Evolutionary conservation across 1,140 invertebrate species (phyloP), one percentile per base, ranked within the genome.

Genomic region (Pogonognathellus flavescens): DNA sequence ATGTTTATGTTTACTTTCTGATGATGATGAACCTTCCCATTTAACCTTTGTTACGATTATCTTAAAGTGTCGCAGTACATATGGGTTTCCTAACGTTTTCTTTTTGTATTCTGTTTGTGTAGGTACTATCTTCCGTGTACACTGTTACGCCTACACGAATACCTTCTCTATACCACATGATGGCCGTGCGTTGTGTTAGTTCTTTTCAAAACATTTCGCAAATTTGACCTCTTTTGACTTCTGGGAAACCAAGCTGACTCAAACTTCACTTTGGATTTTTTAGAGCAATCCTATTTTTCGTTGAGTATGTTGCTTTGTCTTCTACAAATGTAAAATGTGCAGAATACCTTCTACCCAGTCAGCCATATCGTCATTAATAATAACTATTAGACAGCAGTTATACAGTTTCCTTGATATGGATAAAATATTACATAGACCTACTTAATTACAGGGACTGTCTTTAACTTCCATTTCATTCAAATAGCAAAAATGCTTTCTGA

Each of bases 181-280:
- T 57, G n/a, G 53, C 10, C 2, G 53, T 76, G 66, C 25, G 49
- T 76, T 20, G 25, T 25, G 62, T 25, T 25, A 25, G 20, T 66
- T 66, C 25, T 11, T 66, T 11, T 6, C 31, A 41, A 41, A 41
- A 41, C 62, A 22, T 10, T 66, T 66, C 25, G 62, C 70, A 76
- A 76, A 76, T 76, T 76, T 76, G 70, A 76, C 70, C 70, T 76
- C 70, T n/a, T 76, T 76, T 76, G 70, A 76, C 70, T 76, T 76
- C 70, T 76, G 70, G 70, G 70, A 76, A 76, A n/a, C 31, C 25
- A 49, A 50, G 41, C 70, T 76, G 70, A 16, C 70, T 49, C 4
- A 6, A 49, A 49, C 31, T n/a, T 31, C 8, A 10, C 1, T 10
- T 22, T 1, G 9, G 20, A 22, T 22, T 25, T 76, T 50, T 72